phyloP scores from a whole-genome alignment of 1,140 invertebrate genomes.

The Hyposmocoma kahamanoa region DNA sequence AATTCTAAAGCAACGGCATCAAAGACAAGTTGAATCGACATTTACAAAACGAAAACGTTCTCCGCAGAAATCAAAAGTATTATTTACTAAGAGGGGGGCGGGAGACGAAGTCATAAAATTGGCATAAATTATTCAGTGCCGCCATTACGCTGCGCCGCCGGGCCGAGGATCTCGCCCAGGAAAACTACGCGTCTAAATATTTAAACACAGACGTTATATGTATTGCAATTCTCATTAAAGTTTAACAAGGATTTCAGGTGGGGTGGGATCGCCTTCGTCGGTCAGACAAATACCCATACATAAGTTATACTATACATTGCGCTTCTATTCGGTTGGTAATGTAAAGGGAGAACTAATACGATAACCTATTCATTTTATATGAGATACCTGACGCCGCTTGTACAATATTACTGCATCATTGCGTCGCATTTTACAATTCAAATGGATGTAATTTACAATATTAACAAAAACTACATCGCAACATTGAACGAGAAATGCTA shows the following conservation, averaged over 20 bases:
- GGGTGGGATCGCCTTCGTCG: conserved; percentile 30
- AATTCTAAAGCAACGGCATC: background rate
- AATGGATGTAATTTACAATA: too few relatives aligned
- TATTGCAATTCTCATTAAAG: conserved; percentile 70
- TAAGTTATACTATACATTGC: conserved; percentile 47
- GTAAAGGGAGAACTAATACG: conserved; percentile 29
- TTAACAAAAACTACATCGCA: too few relatives aligned
- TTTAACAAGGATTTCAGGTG: conserved; percentile 48
- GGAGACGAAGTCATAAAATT: conserved; percentile 56
- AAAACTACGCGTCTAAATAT: conserved; percentile 62
- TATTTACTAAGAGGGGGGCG: conserved; percentile 44
- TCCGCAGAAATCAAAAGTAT: conserved; percentile 46
- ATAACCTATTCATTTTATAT: conserved; percentile 23
- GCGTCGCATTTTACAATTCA: too few relatives aligned
- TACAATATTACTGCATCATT: conserved; percentile 25
- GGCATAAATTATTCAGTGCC: conserved; percentile 56
- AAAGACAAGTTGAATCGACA: background rate
- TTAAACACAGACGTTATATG: conserved; percentile 59
- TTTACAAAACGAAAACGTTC: background rate
- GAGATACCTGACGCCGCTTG: conserved; percentile 12
- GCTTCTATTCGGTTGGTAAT: conserved; percentile 37
- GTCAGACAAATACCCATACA: conserved; percentile 45
- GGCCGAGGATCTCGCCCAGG: conserved; percentile 20
- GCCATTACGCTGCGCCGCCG: conserved; percentile 40
- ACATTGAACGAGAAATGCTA: too few relatives aligned